phyloP scores from a whole-genome alignment of 92 coral and sea anemone genomes.

The Virgularia gustaviana region DNA sequence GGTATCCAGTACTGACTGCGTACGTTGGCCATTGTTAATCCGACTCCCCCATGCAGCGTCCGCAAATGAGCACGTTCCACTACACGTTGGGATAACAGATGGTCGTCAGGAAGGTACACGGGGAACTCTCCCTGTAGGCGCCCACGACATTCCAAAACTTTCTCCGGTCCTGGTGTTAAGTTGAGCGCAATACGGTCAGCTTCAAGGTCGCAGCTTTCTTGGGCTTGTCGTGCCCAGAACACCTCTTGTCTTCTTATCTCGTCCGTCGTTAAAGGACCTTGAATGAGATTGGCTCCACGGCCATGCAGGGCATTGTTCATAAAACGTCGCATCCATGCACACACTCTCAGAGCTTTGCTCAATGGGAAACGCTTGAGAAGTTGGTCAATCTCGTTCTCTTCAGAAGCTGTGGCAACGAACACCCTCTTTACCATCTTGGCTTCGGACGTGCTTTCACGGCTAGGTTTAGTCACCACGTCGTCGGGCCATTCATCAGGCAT shows the following conservation, averaged over 20 bases:
- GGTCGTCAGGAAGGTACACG: background rate
- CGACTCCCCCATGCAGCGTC: background rate
- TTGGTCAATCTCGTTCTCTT: conserved; percentile 18
- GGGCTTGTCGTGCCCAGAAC: background rate
- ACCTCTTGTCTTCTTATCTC: background rate
- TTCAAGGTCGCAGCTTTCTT: background rate
- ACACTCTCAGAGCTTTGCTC: conserved; percentile 39
- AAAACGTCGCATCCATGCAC: conserved; percentile 51
- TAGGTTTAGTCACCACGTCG: conserved; percentile 19
- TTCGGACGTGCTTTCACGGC: conserved; percentile 21
- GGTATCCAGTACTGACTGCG: no score
- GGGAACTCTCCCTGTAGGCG: background rate
- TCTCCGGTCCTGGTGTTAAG: background rate
- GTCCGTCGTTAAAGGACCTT: background rate
- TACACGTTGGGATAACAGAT: no score
- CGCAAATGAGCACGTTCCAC: background rate
- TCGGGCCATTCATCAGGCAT: conserved; percentile 16
- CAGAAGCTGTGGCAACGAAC: conserved; percentile 24
- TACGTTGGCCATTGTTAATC: background rate
- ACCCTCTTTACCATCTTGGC: conserved; percentile 12
- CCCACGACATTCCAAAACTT: background rate
- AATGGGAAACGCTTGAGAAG: conserved; percentile 18
- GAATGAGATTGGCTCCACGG: background rate
- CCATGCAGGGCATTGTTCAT: conserved; percentile 28
- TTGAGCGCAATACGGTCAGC: background rate